A percentile compares a stretch with the other conserved stretches of the same genome.
Evolutionary conservation across 2,113 vertebrate genomes (phyloP).

Genomic region (Actenoides lindsayi): DNA sequence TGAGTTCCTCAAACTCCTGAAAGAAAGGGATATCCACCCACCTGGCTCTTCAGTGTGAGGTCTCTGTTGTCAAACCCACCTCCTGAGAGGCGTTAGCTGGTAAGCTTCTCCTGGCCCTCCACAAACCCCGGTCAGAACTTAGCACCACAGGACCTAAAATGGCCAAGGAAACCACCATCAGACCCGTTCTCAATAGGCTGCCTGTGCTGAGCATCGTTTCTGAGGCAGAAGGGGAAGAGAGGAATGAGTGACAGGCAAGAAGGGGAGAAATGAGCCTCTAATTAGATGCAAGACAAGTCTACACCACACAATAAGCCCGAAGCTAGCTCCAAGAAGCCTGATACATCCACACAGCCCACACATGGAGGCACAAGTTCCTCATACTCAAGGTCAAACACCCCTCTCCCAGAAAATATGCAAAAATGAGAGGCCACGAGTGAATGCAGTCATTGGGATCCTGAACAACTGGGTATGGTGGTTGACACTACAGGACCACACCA

Average conservation of each 20-base stretch:
- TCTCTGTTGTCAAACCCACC: background rate
- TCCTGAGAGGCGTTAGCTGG: background rate
- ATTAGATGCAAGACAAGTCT: conserved; percentile 21
- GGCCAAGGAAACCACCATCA: accelerated
- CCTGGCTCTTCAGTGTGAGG: background rate
- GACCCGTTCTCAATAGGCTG: background rate
- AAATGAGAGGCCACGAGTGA: background rate
- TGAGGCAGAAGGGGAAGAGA: background rate
- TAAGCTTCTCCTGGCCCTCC: background rate
- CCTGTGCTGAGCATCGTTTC: background rate
- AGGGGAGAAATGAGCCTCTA: background rate
- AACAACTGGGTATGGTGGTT: accelerated
- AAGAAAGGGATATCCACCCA: background rate
- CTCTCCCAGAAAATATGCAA: background rate
- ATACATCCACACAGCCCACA: background rate
- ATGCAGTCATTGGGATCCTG: background rate
- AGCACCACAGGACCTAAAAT: background rate
- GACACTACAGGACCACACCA: background rate
- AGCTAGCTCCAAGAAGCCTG: background rate
- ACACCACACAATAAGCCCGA: conserved; percentile 7
- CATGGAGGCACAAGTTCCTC: background rate
- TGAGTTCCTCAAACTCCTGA: background rate
- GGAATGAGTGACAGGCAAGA: background rate
- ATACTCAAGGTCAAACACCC: background rate
- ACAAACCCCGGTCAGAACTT: background rate